Evolutionary conservation across 2,797 vertebrate species (phyloP).

Genomic region (Cossypha heuglini): DNA sequence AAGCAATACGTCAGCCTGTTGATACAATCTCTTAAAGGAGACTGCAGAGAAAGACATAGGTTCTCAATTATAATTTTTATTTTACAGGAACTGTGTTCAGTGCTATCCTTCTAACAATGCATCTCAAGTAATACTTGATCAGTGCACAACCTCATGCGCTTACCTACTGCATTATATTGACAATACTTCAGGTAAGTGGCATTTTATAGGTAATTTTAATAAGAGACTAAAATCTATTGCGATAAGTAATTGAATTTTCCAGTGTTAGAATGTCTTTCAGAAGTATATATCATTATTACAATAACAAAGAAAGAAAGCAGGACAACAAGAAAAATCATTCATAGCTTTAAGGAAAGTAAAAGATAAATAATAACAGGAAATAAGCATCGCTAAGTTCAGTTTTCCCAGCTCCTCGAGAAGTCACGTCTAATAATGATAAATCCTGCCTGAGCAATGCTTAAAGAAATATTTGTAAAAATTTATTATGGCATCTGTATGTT

Average conservation of each 20-base stretch:
- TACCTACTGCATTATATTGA: conserved; percentile 78
- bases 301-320: not conserved
- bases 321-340: not conserved
- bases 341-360: conserved; percentile 24
- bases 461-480: conserved; percentile 58
- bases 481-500: conserved; percentile 1
- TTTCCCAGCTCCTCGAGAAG: conserved; percentile 26
- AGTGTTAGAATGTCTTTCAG: not conserved
- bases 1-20: not conserved
- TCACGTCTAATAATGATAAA: conserved; percentile 32
- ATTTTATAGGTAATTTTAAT: not conserved
- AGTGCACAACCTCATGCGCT: conserved; percentile 85
- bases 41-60: not conserved
- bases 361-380: conserved; percentile 51
- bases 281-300: not conserved
- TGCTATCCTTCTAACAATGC: conserved; percentile 84
- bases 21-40: not conserved
- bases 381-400: not conserved
- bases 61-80: conserved; percentile 27
- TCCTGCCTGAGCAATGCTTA: conserved; percentile 22
- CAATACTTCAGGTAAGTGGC: conserved; percentile 81
- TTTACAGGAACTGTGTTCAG: conserved; percentile 85
- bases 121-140: conserved; percentile 70
- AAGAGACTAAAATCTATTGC: not conserved
- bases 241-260: not conserved